Evolutionary conservation across 2,113 vertebrate genomes (phyloP).

Genomic region (Glaucomys volans): DNA sequence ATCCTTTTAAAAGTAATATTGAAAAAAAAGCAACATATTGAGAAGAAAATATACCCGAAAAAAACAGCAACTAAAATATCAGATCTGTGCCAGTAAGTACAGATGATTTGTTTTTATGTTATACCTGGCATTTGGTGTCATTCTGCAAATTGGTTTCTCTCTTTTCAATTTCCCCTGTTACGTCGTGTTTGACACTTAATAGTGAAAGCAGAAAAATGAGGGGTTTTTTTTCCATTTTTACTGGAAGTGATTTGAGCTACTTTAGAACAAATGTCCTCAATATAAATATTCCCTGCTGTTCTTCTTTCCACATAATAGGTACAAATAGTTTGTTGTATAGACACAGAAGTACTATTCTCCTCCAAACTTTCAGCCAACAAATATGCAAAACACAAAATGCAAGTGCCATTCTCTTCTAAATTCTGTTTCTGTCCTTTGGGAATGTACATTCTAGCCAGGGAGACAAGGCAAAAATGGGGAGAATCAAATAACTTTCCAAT

Average conservation of each 20-base stretch:
- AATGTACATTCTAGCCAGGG: not conserved
- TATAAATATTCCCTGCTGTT: constrained; percentile 55
- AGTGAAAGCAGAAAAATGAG: constrained; percentile 25
- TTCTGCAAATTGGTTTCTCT: constrained; percentile 57
- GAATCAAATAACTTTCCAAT: not conserved
- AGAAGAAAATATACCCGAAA: not conserved
- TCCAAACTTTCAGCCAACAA: constrained; percentile 11
- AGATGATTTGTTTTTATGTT: constrained; percentile 54
- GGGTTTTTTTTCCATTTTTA: constrained; percentile 44
- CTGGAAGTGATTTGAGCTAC: constrained; percentile 68
- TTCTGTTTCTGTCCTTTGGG: not conserved
- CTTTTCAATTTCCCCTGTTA: constrained; percentile 65
- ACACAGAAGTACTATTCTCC: not conserved
- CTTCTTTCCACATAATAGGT: constrained; percentile 57
- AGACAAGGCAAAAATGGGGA: not conserved
- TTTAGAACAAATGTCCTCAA: constrained; percentile 67
- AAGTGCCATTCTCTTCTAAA: not conserved
- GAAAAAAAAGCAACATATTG: constrained; percentile 21
- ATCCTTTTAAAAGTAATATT: constrained; percentile 53
- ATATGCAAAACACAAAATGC: not conserved
- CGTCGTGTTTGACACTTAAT: constrained; percentile 62
- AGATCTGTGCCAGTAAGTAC: not conserved
- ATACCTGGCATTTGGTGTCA: constrained; percentile 60
- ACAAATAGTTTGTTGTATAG: constrained; percentile 53
- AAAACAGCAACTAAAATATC: constrained; percentile 39